A percentile compares a stretch with the other conserved stretches of the same genome.
Conservation (phyloP, 2,797 vertebrate species). For the Melanogrammus aeglefinus region DNA sequence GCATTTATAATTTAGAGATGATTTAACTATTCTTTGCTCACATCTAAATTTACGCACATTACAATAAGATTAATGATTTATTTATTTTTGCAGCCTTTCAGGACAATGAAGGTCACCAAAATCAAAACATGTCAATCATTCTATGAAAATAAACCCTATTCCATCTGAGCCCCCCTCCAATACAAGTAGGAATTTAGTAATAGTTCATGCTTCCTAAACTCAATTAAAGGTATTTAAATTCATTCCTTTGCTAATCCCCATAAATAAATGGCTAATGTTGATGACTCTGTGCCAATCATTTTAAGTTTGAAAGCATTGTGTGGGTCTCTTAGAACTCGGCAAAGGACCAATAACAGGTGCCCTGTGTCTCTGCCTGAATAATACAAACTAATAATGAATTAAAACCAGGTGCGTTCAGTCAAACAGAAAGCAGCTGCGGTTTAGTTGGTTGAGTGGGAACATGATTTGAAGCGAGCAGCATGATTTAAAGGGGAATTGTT, state of each 20-base stretch:
- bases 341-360: slow-evolving; percentile 53
- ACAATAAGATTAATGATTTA: not conserved
- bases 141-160: not conserved
- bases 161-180: not conserved
- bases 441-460: slow-evolving; percentile 2
- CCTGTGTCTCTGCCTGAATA: slow-evolving; percentile 56
- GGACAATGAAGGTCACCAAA: not conserved
- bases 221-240: not conserved
- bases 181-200: not conserved
- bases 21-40: not conserved
- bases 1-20: not conserved
- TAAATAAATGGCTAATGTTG: not conserved
- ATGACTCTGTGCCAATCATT: slow-evolving; percentile 23
- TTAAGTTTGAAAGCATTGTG: slow-evolving; percentile 33
- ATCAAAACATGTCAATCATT: not conserved
- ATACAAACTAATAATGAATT: slow-evolving; percentile 57
- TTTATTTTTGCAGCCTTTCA: not conserved
- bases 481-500: not conserved
- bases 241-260: not conserved
- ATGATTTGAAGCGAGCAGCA: not conserved
- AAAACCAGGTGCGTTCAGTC: slow-evolving; percentile 63
- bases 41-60: not conserved
- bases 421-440: slow-evolving; percentile 53
- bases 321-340: slow-evolving; percentile 39
- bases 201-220: not conserved